Base-by-base conservation (phyloP, 2,113 vertebrate species). In the Verasper variegatus region DNA sequence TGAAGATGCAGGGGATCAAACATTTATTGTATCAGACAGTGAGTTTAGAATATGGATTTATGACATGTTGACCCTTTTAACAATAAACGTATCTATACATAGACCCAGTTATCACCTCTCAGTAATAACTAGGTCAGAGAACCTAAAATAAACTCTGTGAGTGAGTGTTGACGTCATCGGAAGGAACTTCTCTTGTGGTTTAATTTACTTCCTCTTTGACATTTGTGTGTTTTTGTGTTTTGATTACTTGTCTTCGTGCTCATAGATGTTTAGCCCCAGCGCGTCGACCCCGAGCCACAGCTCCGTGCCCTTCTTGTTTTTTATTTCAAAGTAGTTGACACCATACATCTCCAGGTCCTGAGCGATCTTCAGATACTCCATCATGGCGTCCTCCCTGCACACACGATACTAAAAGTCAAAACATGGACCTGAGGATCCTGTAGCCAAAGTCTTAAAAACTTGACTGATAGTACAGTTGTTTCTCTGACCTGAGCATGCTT, bases 301-400 rank as follows among this genome's bases (percentile, higher is more conserved):
- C 73, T 99, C 96, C 24, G 97, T 99, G 86, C 97, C 97, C 83
- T 98, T 99, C 92, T 99, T 99, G 92, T 99, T 99, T 89, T 98
- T 98, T 86, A 99, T 99, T 94, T 99, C 97, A 92, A 98, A 99
- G 94, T 99, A 99, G 94, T 99, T 99, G 76, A 99, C 97, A 13
- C 97, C 97, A 62, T 98, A 99, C 97, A 99, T 98, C 95, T 98
- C 97, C 88, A 98, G 90, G 89, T 99, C 97, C 93, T 99, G 97
- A 52, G 97, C 97, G 79, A 99, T 99, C 92, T 98, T 99, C 81
- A 99, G 93, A 74, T 99, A 99, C 84, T 99, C 97, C 97, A 98
- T 97, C 97, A 99, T 97, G 1, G 97, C 97, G 81, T 99, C 97
- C 90, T 99, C 97, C 93, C 97, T 98, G 88, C 70, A 52, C 26